Conservation (phyloP, 2,888 invertebrate genomes). For the Troilus luridus region DNA sequence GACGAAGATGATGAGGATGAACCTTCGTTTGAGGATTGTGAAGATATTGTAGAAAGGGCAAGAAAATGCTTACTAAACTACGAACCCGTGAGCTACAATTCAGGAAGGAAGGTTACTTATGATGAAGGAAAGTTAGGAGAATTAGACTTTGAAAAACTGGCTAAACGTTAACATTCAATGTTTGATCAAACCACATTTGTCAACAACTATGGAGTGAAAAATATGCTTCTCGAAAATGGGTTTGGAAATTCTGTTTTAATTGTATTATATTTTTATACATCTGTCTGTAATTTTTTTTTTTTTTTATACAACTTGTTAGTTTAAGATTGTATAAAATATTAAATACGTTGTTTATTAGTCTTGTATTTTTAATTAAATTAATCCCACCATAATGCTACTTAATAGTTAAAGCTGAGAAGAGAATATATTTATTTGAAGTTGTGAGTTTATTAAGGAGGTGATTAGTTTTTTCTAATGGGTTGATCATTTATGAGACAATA, state of each 20-base stretch:
- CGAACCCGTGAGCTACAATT: background rate
- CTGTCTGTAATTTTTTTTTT: background rate
- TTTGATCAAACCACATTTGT: background rate
- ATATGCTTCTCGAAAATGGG: background rate
- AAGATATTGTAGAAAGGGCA: background rate
- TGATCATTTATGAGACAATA: too few species aligned
- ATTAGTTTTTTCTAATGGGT: too few species aligned
- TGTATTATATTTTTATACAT: conserved; percentile 30
- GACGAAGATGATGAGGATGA: conserved; percentile 11
- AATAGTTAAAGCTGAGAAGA: too few species aligned
- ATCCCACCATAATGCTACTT: too few species aligned
- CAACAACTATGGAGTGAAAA: background rate
- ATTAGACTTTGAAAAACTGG: background rate
- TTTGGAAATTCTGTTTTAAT: background rate
- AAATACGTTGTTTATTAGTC: background rate
- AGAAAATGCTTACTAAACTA: background rate
- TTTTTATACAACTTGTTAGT: background rate
- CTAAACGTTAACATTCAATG: background rate
- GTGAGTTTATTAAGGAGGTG: too few species aligned
- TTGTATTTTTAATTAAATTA: background rate
- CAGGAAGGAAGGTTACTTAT: background rate
- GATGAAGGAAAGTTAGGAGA: background rate
- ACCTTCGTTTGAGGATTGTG: background rate
- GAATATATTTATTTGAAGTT: too few species aligned
- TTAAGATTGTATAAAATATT: conserved; percentile 1